Base-by-base conservation (phyloP, 37 sponge, comb jelly and placozoan genomes). In the Agelas oroides region DNA sequence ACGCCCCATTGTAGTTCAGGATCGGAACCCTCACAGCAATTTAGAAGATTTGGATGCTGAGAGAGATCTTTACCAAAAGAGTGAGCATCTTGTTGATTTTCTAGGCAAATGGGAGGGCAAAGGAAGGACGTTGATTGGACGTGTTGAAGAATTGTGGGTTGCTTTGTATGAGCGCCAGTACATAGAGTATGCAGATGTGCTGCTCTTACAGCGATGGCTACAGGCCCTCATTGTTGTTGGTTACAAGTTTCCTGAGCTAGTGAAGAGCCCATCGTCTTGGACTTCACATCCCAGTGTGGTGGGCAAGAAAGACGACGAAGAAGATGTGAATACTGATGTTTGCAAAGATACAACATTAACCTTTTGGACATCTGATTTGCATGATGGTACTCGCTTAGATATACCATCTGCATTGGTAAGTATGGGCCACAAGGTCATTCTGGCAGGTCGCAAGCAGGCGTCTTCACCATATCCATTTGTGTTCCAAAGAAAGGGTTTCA, bases 21-120 rank as follows among this genome's bases (percentile, higher is more conserved):
- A 81, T 33, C 70, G 91, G 59, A 90, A 90, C 70, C 63, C 17
- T 18, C 86, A 90, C 28, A 60, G 65, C 81, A 59, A 80, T 30
- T 33, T 80, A 2, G 63, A 39, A 24, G 91, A 90, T 70, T 65
- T 85, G 33, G 61, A 63, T 37, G 75, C 68, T 25, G 91, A 90
- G 66, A 18, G 59, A 40, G 76, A 79, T 53, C 81, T 90, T 28
- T 90, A 90, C 77, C 73, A 68, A 66, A 80, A 80, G 57, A 59
- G 78, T 30, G 41, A 65, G 23, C 81, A 75, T 27, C 76, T 90
- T 20, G 77, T 90, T 0, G 34, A 79, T 53, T 74, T 85, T 36
- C 30, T 85, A 52, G 71, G 59, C 31, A 60, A 59, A 17, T 85
- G 86, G 86, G 65, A 80, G 77, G 56, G 82, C 52, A 73, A 39